A percentile compares a stretch with the other conserved stretches of the same genome.
Evolutionary conservation across 2,888 invertebrate species (phyloP).

Genomic region (Furcula furcula): DNA sequence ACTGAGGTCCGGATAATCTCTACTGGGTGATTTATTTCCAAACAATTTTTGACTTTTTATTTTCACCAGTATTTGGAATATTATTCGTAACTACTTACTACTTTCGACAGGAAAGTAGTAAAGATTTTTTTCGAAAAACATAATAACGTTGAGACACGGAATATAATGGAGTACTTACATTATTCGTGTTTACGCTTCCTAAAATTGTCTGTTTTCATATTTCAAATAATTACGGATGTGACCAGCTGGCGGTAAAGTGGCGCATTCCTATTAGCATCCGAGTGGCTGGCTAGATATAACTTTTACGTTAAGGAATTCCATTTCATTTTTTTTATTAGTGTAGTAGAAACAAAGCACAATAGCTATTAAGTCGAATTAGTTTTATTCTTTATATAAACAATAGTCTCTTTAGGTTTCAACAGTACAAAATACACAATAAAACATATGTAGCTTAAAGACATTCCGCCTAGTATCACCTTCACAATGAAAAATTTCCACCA

Average conservation of each 20-base stretch:
- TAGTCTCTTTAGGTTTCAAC: conserved; percentile 83
- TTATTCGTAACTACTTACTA: too few relatives aligned
- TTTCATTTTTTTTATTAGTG: too few relatives aligned
- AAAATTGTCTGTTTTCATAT: conserved; percentile 35
- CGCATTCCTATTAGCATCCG: conserved; percentile 16
- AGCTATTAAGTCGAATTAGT: conserved; percentile 18
- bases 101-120: too few relatives aligned
- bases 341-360: not conserved
- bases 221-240: conserved; percentile 34
- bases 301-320: too few relatives aligned
- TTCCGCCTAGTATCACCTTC: conserved; percentile 82
- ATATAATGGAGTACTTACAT: conserved; percentile 1
- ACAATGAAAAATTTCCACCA: conserved; percentile 88
- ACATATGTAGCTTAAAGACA: conserved; percentile 81
- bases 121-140: too few relatives aligned
- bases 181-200: conserved; percentile 11
- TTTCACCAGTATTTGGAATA: too few relatives aligned
- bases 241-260: conserved; percentile 31
- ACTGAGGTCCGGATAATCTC: too few relatives aligned
- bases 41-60: too few relatives aligned
- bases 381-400: conserved; percentile 62
- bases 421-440: conserved; percentile 84
- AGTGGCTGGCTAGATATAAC: too few relatives aligned
- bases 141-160: too few relatives aligned
- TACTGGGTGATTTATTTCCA: too few relatives aligned